These are phyloP conservation scores for Pollenia angustigena DNA, from an alignment of 2,888 invertebrate genomes.

Conservation along the genomic window DNA sequence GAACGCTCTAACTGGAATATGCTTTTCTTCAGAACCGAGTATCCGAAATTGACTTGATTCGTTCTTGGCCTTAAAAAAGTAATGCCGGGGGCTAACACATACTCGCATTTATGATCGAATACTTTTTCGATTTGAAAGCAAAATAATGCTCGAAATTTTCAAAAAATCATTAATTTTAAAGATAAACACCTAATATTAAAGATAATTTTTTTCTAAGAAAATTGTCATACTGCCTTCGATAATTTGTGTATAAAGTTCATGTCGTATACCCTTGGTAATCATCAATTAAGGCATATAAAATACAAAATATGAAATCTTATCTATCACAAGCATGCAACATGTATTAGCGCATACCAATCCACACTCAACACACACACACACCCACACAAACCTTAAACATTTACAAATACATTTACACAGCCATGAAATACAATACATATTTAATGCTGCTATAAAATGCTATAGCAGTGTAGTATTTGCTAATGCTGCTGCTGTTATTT, in stretches of 20 bases:
- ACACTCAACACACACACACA: not conserved
- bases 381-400: not conserved
- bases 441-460: not conserved
- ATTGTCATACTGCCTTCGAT: not conserved
- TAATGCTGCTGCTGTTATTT: not conserved
- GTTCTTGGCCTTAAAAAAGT: too few relatives aligned
- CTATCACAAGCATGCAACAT: slow-evolving; percentile 69
- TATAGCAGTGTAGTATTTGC: not conserved
- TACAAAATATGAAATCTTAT: slow-evolving; percentile 69
- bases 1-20: too few relatives aligned
- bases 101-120: too few relatives aligned
- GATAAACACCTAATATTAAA: too few relatives aligned
- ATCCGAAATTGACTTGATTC: too few relatives aligned
- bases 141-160: too few relatives aligned
- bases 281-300: slow-evolving; percentile 64
- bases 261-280: slow-evolving; percentile 59
- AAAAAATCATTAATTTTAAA: too few relatives aligned
- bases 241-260: not conserved
- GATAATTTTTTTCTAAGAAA: not conserved
- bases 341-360: slow-evolving; percentile 22
- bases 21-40: too few relatives aligned
- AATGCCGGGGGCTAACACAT: too few relatives aligned
- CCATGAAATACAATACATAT: slow-evolving; percentile 12
- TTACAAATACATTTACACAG: not conserved
- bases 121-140: too few relatives aligned